Base-by-base conservation (phyloP, 2,797 vertebrate species). In the Acrossocheilus fasciatus region DNA sequence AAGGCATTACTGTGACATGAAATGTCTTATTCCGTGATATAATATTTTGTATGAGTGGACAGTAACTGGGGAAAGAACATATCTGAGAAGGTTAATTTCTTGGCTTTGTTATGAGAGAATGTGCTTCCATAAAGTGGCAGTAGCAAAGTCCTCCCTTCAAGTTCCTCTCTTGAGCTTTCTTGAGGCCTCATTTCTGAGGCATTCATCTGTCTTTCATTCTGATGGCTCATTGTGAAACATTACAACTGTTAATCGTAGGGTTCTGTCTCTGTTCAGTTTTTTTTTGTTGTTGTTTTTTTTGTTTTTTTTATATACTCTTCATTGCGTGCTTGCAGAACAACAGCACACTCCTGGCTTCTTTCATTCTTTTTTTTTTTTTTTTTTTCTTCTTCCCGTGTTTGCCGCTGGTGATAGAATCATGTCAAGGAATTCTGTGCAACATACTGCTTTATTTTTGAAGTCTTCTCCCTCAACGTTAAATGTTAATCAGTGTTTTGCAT, bases 401-500 rank as follows among this genome's bases (percentile, higher is more conserved):
- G 39, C 77, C 15, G 15, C 77, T 7, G 57, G 77, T 80, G 59
- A 80, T 45, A 45, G 57, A 80, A 30, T 30, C 77, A 66, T 80
- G 57, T 66, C 77, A 83, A 80, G 86, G 80, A 83, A 62, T 79
- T 84, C 11, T 45, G 30, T 77, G 50, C 69, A 41, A 34, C 45
- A 39, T 26, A 12, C 30, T 62, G 64, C 41, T 57, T 26, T 77
- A 54, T 39, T 85, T 43, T 30, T 57, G 59, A 64, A 43, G 50
- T 81, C 23, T 20, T 85, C 18, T 41, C 26, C 62, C 23, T 68
- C 26, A 85, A 74, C 4, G 2, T 26, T 39, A 68, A 80, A 47
- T 26, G 68, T 78, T 75, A 50, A 80, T 66, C 23, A 81, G 68
- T 73, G 70, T 34, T 86, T 74, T 86, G 68, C 68, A 86, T 74